These are phyloP conservation scores for Drosophila yooni DNA, from an alignment of 2,888 invertebrate genomes.

Conservation along the genomic window DNA sequence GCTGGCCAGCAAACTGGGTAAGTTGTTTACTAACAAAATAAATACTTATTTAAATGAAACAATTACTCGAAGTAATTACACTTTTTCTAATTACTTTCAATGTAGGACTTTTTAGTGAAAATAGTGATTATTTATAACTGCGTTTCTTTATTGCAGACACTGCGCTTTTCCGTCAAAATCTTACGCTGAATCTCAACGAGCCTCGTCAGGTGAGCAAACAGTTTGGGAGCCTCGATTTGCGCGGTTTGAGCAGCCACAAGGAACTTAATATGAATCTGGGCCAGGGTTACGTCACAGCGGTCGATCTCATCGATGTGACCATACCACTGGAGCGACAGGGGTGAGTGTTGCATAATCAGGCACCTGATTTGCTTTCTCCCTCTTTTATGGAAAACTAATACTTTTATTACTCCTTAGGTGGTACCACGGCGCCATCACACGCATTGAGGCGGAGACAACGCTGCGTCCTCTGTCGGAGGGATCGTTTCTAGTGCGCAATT, in stretches of 20 bases:
- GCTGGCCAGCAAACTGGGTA: slow-evolving; percentile 86
- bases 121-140: background rate
- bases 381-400: background rate
- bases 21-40: no score
- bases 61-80: no score
- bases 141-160: slow-evolving; percentile 85
- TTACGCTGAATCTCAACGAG: slow-evolving; percentile 90
- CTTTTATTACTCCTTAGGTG: slow-evolving; percentile 87
- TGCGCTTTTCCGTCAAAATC: slow-evolving; percentile 88
- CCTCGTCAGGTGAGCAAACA: slow-evolving; percentile 81
- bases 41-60: no score
- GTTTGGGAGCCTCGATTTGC: slow-evolving; percentile 85
- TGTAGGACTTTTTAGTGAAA: no score
- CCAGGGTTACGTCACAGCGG: slow-evolving; percentile 86
- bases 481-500: slow-evolving; percentile 96
- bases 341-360: slow-evolving; percentile 86
- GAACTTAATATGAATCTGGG: slow-evolving; percentile 91
- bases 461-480: slow-evolving; percentile 94
- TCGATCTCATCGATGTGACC: slow-evolving; percentile 91
- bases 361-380: background rate
- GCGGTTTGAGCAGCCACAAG: slow-evolving; percentile 85
- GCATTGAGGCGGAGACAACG: slow-evolving; percentile 95
- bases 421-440: slow-evolving; percentile 97
- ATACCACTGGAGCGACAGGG: slow-evolving; percentile 95
- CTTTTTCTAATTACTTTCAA: background rate